Conservation (phyloP, 2,888 invertebrate species). For the Torymus texanus region DNA sequence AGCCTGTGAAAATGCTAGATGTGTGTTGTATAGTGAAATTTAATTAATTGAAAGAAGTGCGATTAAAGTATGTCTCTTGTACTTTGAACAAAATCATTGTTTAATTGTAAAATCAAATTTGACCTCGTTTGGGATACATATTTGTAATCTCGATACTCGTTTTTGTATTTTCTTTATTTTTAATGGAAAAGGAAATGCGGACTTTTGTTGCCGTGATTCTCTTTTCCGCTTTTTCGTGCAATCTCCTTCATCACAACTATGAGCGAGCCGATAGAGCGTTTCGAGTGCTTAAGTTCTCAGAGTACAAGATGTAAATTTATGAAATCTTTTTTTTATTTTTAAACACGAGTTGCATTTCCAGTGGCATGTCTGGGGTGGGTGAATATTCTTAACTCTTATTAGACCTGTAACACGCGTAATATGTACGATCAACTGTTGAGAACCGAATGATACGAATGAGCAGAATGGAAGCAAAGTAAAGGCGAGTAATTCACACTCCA, state of each 20-base stretch:
- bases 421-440: conserved; percentile 62
- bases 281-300: conserved; percentile 12
- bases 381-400: conserved; percentile 65
- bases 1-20: neutral
- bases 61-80: conserved; percentile 41
- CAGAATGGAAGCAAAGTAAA: conserved; percentile 60
- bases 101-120: conserved; percentile 35
- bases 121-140: conserved; percentile 25
- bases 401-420: conserved; percentile 63
- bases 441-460: conserved; percentile 18
- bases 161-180: conserved; percentile 24
- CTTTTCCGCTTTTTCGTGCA: conserved; percentile 50
- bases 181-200: conserved; percentile 16
- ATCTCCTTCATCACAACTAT: conserved; percentile 41
- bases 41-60: conserved; percentile 35
- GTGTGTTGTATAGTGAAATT: conserved; percentile 21
- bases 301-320: conserved; percentile 12
- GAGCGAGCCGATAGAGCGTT: conserved; percentile 15
- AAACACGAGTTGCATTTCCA: conserved; percentile 71
- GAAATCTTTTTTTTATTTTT: conserved; percentile 28
- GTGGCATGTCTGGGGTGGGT: conserved; percentile 65
- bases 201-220: neutral
- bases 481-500: conserved; percentile 67
- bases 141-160: conserved; percentile 13
- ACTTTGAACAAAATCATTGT: conserved; percentile 42